These are phyloP conservation scores for Syrmaticus mikado DNA, from an alignment of 2,113 vertebrate genomes.

Conservation along the genomic window DNA sequence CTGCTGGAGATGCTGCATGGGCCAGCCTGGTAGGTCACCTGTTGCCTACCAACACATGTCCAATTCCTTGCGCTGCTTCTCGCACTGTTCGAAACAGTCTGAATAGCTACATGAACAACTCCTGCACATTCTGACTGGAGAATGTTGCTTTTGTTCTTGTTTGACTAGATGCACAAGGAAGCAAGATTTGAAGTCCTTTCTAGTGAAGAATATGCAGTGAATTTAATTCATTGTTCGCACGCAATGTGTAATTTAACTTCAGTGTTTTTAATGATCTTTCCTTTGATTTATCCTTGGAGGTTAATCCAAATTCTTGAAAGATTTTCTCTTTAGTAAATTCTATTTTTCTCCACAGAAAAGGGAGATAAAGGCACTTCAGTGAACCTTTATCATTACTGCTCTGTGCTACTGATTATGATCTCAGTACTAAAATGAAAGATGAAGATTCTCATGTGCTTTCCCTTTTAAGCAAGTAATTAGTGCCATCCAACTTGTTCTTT, in stretches of 20 bases:
- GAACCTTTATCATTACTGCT: slow-evolving; percentile 49
- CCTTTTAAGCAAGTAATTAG: slow-evolving; percentile 48
- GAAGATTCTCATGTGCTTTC: neutral
- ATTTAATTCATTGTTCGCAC: slow-evolving; percentile 33
- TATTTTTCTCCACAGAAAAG: slow-evolving; percentile 61
- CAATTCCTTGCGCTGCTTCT: neutral
- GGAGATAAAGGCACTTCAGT: slow-evolving; percentile 23
- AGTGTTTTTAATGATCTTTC: slow-evolving; percentile 54
- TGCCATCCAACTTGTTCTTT: slow-evolving; percentile 1
- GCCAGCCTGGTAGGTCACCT: neutral
- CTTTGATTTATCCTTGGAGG: slow-evolving; percentile 41
- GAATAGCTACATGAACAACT: too few relatives aligned
- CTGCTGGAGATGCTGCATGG: neutral
- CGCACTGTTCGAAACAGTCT: neutral
- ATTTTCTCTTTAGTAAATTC: neutral
- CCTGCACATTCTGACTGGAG: neutral
- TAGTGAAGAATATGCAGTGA: neutral
- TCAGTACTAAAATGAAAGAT: slow-evolving; percentile 50
- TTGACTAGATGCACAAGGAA: neutral
- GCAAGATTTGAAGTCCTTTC: neutral
- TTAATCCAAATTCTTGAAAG: slow-evolving; percentile 42
- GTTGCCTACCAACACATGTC: neutral
- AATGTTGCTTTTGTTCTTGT: neutral
- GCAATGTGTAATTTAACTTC: slow-evolving; percentile 39
- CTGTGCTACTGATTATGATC: slow-evolving; percentile 34